phyloP scores from a whole-genome alignment of 2,113 vertebrate species.

The Emydocephalus ijimae region DNA sequence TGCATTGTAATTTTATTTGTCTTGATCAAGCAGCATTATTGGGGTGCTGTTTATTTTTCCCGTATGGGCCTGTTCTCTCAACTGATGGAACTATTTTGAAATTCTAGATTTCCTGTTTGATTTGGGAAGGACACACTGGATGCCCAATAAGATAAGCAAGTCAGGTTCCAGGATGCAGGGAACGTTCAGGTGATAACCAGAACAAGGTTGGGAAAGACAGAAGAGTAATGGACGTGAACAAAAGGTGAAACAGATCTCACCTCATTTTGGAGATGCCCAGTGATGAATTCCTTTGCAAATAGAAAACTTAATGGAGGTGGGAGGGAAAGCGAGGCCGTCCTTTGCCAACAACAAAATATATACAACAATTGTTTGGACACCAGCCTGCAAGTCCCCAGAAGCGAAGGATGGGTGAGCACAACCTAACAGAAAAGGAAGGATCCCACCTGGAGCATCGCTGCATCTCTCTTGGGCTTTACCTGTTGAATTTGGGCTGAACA shows the following conservation, averaged over 20 bases:
- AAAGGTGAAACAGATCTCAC: neutral
- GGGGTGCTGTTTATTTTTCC: too few species aligned
- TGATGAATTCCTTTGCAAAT: neutral
- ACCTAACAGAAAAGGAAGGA: neutral
- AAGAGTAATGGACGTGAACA: neutral
- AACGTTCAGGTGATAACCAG: neutral
- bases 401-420: neutral
- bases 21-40: neutral
- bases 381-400: neutral
- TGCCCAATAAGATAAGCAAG: neutral
- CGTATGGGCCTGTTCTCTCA: neutral
- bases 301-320: neutral
- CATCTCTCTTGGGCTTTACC: neutral
- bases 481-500: neutral
- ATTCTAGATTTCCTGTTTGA: neutral
- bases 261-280: neutral
- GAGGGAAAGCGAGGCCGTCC: neutral
- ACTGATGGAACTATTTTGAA: neutral
- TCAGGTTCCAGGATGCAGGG: neutral
- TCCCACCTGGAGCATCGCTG: neutral
- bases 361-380: neutral
- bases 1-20: neutral
- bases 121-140: neutral
- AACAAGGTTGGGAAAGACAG: neutral
- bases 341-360: neutral